Percentiles rank a stretch among this genome's conserved stretches.
Conservation (phyloP, 2,113 vertebrate genomes). For the Eretmochelys imbricata region DNA sequence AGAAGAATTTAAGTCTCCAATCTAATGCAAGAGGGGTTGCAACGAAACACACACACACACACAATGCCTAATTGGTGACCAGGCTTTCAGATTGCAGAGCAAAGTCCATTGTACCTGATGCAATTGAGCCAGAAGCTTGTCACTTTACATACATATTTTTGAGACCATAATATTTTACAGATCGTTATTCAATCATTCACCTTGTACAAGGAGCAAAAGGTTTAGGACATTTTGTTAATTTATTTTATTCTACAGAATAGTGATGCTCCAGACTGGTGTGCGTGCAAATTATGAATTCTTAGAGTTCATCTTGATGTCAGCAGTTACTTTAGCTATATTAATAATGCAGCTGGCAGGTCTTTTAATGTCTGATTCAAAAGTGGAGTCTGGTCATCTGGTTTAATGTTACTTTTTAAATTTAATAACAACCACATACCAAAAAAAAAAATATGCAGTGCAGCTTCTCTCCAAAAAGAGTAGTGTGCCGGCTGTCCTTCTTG, state of each 20-base stretch:
- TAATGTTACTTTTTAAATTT: not conserved
- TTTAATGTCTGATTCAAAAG: not conserved
- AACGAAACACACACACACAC: not conserved
- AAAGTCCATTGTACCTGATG: not conserved
- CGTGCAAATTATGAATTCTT: not conserved
- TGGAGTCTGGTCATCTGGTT: not conserved
- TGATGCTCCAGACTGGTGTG: not conserved
- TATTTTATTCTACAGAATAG: not conserved
- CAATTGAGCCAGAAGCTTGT: not conserved
- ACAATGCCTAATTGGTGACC: not conserved
- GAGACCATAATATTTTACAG: not conserved
- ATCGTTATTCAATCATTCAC: not conserved
- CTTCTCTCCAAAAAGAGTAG: not conserved
- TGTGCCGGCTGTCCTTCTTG: not conserved
- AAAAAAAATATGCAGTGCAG: not conserved
- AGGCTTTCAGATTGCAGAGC: not conserved
- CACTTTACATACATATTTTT: not conserved
- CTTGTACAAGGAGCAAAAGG: not conserved
- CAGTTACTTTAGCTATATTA: not conserved
- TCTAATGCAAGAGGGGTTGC: rapidly evolving
- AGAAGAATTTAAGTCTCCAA: not conserved
- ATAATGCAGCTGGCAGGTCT: not conserved
- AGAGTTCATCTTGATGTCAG: not conserved
- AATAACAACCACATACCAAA: not conserved
- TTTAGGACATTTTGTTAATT: not conserved